Percentiles rank a stretch among this genome's conserved stretches.
Conservation (phyloP, 2,797 vertebrate species). For the Etheostoma perlongum region DNA sequence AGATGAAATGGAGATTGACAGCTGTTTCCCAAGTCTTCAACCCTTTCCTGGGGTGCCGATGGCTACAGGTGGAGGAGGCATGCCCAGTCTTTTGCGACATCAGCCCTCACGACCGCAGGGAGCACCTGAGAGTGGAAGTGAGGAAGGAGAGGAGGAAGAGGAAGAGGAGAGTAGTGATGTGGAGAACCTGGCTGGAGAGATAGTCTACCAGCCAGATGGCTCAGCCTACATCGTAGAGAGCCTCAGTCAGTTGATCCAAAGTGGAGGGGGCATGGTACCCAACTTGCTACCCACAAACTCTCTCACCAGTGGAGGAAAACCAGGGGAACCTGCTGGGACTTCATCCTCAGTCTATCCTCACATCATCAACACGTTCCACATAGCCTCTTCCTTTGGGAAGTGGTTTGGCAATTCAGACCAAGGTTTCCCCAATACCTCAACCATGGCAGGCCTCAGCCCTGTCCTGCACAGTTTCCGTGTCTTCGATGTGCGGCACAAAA, state of each 20-base stretch:
- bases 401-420: conserved; percentile 99
- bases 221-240: conserved; percentile 99
- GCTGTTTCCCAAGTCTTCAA: conserved; percentile 91
- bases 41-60: conserved; percentile 86
- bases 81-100: conserved; percentile 86
- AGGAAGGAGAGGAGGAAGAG: conserved; percentile 92
- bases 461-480: conserved; percentile 99
- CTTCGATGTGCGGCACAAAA: conserved; percentile 99
- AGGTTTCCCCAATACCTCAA: conserved; percentile 99
- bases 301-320: conserved; percentile 88
- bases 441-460: conserved; percentile 97
- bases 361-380: conserved; percentile 99
- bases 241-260: conserved; percentile 97
- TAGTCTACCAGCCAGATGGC: conserved; percentile 98
- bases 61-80: conserved; percentile 84
- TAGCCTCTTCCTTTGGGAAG: conserved; percentile 99
- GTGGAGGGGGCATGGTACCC: conserved; percentile 86
- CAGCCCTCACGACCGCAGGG: conserved; percentile 82
- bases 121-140: conserved; percentile 91
- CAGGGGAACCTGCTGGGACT: conserved; percentile 88
- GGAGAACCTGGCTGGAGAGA: conserved; percentile 98
- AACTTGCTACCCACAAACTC: conserved; percentile 91
- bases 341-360: conserved; percentile 96
- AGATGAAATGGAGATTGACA: conserved; percentile 96
- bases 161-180: conserved; percentile 96